These are phyloP conservation scores for Cydia pomonella DNA, from an alignment of 1,140 invertebrate genomes.

Conservation along the genomic window DNA sequence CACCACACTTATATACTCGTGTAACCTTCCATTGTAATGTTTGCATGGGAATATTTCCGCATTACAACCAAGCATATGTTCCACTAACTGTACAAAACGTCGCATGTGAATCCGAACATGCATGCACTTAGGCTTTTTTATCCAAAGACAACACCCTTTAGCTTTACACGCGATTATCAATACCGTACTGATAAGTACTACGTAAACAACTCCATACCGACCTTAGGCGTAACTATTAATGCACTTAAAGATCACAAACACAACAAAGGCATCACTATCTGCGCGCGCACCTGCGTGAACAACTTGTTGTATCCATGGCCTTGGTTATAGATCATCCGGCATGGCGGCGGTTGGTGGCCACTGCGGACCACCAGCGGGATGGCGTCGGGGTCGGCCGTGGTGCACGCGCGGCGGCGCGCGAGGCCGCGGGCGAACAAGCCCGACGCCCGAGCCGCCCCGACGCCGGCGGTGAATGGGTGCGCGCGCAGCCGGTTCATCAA, in stretches of 20 bases:
- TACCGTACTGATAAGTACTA: background rate
- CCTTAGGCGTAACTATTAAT: too few species aligned
- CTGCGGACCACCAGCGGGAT: constrained; percentile 75
- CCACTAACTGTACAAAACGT: background rate
- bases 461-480: constrained; percentile 63
- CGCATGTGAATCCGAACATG: background rate
- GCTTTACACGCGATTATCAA: background rate
- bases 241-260: background rate
- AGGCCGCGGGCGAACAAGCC: constrained; percentile 13
- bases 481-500: constrained; percentile 53
- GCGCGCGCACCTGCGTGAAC: constrained; percentile 89
- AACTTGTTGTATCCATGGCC: constrained; percentile 93
- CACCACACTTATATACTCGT: background rate
- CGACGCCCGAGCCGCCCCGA: constrained; percentile 44
- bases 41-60: background rate
- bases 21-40: background rate
- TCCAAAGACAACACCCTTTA: background rate
- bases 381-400: constrained; percentile 72
- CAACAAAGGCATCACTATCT: constrained; percentile 25
- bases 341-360: constrained; percentile 69
- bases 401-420: constrained; percentile 45
- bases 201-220: too few species aligned
- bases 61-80: constrained; percentile 3
- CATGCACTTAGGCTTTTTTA: background rate
- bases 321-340: constrained; percentile 85